Evolutionary conservation across 1,140 invertebrate species (phyloP).

Genomic region (Cotesia glomerata): DNA sequence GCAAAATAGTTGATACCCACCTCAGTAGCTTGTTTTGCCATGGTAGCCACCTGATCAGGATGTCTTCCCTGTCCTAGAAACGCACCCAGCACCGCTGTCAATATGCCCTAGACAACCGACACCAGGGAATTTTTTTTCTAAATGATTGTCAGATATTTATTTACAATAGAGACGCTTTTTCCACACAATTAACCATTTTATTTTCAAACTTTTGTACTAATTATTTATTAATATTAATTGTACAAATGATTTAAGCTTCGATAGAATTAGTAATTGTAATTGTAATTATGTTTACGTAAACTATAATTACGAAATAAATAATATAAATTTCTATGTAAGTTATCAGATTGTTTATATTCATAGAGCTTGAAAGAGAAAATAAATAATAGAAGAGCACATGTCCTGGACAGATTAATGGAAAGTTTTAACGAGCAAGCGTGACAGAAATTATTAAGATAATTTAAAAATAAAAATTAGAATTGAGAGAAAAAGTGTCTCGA

Average conservation of each 20-base stretch:
- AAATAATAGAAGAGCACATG: conserved; percentile 6
- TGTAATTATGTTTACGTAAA: not conserved
- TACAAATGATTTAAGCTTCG: not conserved
- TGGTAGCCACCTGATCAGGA: conserved; percentile 84
- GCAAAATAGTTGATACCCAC: conserved; percentile 67
- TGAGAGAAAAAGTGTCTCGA: conserved; percentile 14
- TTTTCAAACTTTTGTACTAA: not conserved
- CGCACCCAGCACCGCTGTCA: conserved; percentile 85
- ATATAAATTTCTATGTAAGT: too few species aligned
- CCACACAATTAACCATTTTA: not conserved
- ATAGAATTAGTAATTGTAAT: not conserved
- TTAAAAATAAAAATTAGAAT: conserved; percentile 13
- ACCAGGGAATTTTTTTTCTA: conserved; percentile 56
- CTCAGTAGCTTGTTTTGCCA: conserved; percentile 93
- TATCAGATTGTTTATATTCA: not conserved
- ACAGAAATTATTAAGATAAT: not conserved
- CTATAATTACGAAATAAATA: too few species aligned
- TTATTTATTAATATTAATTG: not conserved
- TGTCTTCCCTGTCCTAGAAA: conserved; percentile 84
- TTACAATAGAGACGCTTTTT: conserved; percentile 35
- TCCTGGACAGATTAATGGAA: conserved; percentile 9
- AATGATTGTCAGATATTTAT: conserved; percentile 47
- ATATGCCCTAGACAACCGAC: conserved; percentile 77
- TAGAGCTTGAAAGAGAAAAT: not conserved
- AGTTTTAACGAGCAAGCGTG: conserved; percentile 22